A percentile compares a stretch with the other conserved stretches of the same genome.
phyloP scores from a whole-genome alignment of 2,888 invertebrate species.

The Autographa gamma region DNA sequence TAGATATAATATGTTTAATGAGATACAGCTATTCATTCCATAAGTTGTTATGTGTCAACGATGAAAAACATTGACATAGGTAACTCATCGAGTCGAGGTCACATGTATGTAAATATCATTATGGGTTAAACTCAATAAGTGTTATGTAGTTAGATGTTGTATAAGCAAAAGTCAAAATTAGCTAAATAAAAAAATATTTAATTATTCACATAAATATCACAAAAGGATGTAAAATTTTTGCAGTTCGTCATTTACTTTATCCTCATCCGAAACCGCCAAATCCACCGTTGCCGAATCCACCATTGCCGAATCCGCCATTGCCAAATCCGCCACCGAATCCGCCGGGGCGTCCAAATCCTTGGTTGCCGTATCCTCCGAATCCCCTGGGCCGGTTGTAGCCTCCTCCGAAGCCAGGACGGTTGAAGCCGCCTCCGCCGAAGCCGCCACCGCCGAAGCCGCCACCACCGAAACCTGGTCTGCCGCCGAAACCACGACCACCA shows the following conservation, averaged over 20 bases:
- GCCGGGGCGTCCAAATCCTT: slow-evolving; percentile 6
- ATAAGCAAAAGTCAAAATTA: neutral
- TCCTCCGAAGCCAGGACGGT: slow-evolving; percentile 40
- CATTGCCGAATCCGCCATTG: slow-evolving; percentile 1
- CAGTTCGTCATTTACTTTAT: neutral
- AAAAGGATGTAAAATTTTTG: neutral
- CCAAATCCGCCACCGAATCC: slow-evolving; percentile 8
- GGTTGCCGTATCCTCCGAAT: slow-evolving; percentile 33
- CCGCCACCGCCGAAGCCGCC: slow-evolving; percentile 8
- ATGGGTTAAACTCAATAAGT: neutral
- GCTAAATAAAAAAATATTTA: neutral
- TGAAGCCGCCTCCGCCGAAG: slow-evolving; percentile 20
- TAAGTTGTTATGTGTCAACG: neutral
- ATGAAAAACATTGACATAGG: neutral
- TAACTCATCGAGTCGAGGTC: neutral
- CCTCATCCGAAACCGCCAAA: slow-evolving; percentile 10
- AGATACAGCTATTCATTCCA: neutral
- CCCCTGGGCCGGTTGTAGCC: slow-evolving; percentile 14
- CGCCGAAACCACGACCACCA: slow-evolving; percentile 3
- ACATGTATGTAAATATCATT: neutral
- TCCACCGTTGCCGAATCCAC: slow-evolving; percentile 13
- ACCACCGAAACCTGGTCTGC: neutral
- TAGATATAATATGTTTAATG: neutral
- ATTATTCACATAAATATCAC: slow-evolving; percentile 5
- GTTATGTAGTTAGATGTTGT: neutral